Evolutionary conservation across 2,113 vertebrate species (phyloP), one percentile per base, ranked within the genome.

Genomic region (Hiodon alosoides): DNA sequence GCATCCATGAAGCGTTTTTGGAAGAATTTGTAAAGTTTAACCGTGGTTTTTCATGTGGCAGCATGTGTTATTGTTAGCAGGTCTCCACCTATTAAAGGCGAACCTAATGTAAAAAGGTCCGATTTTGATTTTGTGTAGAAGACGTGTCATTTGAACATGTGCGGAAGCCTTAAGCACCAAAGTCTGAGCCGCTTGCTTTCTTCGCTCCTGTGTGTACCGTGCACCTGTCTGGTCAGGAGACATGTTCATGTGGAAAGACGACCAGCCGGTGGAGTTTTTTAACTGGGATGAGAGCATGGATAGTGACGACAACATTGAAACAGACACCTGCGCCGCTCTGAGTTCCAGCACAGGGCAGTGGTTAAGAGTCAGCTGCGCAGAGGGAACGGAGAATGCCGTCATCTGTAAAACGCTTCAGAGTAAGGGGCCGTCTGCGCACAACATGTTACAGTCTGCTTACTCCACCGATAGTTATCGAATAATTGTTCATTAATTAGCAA

Each of bases 261-360:
- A 90, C 0, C 80, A 87, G 7, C 76, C 85, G 16, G 77, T 94
- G 66, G 85, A 70, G 47, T 96, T 87, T 82, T 85, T 79, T 4
- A 94, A 95, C 80, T 97, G 93, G 93, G 88, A 89, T 82, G 75
- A 83, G 17, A 68, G 81, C 5, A 64, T 75, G 1, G 73, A 11
- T 4, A 74, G 48, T 0, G 78, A 83, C 0, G 87, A 90, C 11
- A 75, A 87, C 0, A 3, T 64, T 13, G 46, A 71, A 1, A 14
- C 91, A 64, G 90, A 95, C 61, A 93, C 86, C 0, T 97, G 95
- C 79, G 92, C 84, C 53, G 83, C 86, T 64, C 83, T 97, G 82
- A 86, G 93, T 69, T 88, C 83, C 62, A 76, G 70, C 78, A 91
- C 92, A 0, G 93, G 94, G 13, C 85, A 82, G 79, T 97, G 95